Conservation (phyloP, 2,888 invertebrate genomes). For the Gordius sp. region DNA sequence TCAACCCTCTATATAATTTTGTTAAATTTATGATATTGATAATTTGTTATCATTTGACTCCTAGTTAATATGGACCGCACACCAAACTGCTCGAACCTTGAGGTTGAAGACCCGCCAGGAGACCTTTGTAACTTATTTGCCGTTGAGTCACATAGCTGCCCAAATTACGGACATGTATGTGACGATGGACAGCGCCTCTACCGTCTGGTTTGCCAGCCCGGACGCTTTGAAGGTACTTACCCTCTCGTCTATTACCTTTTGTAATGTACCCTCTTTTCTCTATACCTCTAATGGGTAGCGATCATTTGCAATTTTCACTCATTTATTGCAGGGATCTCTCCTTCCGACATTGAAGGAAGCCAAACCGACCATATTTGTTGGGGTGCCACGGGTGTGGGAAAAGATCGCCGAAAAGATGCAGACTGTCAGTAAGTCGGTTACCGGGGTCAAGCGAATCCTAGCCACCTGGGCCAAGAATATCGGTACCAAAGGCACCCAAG, state of each 20-base stretch:
- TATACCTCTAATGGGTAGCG: too few relatives aligned
- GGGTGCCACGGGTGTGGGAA: conserved; percentile 29
- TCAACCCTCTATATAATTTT: too few relatives aligned
- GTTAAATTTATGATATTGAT: background rate
- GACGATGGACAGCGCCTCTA: conserved; percentile 22
- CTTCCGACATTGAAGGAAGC: conserved; percentile 21
- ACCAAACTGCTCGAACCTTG: background rate
- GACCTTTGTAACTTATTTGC: conserved; percentile 25
- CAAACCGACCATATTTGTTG: conserved; percentile 26
- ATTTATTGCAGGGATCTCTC: conserved; percentile 20
- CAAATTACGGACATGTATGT: conserved; percentile 26
- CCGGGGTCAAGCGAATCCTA: background rate
- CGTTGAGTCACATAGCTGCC: conserved; percentile 28
- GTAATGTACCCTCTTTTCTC: too few relatives aligned
- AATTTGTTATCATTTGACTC: background rate
- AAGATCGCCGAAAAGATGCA: conserved; percentile 27
- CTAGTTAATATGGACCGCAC: background rate
- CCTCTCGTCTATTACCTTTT: too few relatives aligned
- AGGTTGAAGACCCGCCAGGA: conserved; percentile 22
- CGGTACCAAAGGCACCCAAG: background rate
- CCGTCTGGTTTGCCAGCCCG: conserved; percentile 27
- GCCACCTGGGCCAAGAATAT: background rate
- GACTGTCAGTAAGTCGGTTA: conserved; percentile 16
- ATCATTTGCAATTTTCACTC: too few relatives aligned
- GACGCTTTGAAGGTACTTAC: conserved; percentile 26